These are phyloP conservation scores for Bruchidius siliquastri DNA, from an alignment of 2,888 invertebrate genomes.

Conservation along the genomic window DNA sequence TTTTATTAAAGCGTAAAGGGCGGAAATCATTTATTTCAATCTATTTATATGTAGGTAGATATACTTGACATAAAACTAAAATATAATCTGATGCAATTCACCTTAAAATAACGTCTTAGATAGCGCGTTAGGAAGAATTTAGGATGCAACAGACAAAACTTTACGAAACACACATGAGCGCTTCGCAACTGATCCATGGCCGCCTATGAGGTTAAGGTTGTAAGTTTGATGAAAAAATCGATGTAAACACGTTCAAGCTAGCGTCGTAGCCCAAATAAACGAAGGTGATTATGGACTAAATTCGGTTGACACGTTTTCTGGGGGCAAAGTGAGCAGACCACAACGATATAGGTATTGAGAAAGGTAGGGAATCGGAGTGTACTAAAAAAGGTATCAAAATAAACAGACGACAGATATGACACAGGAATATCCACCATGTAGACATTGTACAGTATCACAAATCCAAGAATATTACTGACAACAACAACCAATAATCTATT, in stretches of 20 bases:
- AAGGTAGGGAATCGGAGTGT: no score
- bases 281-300: slow-evolving; percentile 2
- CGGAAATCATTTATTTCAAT: no score
- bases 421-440: no score
- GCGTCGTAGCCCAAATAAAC: neutral
- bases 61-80: neutral
- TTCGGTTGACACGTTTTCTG: slow-evolving; percentile 10
- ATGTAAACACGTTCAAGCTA: slow-evolving; percentile 5
- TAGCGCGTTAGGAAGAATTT: neutral
- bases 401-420: no score
- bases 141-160: slow-evolving; percentile 1
- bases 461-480: no score
- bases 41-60: neutral
- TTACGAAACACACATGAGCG: neutral
- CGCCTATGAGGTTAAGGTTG: neutral
- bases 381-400: no score
- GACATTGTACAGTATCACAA: no score
- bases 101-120: neutral
- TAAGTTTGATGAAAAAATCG: slow-evolving; percentile 4
- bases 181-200: neutral
- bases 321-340: neutral
- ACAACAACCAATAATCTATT: no score
- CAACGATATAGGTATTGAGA: slow-evolving; percentile 4
- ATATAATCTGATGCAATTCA: neutral
- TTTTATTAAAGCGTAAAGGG: no score